phyloP scores from a whole-genome alignment of 2,888 invertebrate genomes.

The Morpho helenor region DNA sequence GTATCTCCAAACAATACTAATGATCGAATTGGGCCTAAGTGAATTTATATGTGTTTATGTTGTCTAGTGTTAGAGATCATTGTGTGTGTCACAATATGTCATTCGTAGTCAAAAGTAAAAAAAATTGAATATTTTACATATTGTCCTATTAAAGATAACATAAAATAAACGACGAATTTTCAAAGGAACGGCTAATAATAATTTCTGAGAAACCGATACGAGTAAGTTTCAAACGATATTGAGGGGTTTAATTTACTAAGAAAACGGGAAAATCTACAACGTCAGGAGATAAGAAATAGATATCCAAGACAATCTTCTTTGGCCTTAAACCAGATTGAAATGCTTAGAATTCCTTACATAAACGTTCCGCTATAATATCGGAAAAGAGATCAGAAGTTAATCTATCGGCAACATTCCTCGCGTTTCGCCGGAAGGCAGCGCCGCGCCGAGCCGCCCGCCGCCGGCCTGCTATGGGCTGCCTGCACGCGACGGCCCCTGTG shows the following conservation, averaged over 20 bases:
- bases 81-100: too few species aligned
- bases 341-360: constrained; percentile 75
- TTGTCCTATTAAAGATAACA: neutral
- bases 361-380: constrained; percentile 74
- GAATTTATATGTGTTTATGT: too few species aligned
- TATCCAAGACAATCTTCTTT: constrained; percentile 45
- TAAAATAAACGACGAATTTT: neutral
- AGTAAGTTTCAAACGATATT: neutral
- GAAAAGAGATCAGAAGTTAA: constrained; percentile 79
- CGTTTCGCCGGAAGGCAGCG: constrained; percentile 75
- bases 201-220: neutral
- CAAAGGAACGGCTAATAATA: neutral
- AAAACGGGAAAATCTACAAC: constrained; percentile 1
- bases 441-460: constrained; percentile 34
- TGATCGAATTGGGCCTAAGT: too few species aligned
- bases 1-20: too few species aligned
- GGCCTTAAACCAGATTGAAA: constrained; percentile 71
- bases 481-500: constrained; percentile 60
- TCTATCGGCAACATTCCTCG: constrained; percentile 78
- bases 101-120: too few species aligned
- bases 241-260: constrained; percentile 6
- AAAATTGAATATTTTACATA: neutral
- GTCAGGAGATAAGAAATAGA: constrained; percentile 2
- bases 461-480: constrained; percentile 45
- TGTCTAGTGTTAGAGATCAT: too few species aligned